Conservation (phyloP, 2,888 invertebrate species). For the Polietes domitor region DNA sequence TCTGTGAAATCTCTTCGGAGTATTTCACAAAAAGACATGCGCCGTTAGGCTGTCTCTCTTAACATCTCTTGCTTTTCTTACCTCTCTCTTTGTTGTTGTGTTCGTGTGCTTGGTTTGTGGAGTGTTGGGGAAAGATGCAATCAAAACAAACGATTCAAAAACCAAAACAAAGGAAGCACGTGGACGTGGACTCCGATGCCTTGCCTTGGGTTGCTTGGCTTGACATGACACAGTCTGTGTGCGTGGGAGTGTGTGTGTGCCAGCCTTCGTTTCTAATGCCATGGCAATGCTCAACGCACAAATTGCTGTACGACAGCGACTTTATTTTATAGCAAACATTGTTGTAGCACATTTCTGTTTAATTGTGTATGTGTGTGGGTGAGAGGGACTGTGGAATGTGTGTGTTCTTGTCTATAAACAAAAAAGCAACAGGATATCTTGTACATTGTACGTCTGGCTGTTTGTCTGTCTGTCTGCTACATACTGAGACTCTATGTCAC, state of each 20-base stretch:
- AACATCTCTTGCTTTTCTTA: neutral
- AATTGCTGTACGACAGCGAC: slow-evolving; percentile 11
- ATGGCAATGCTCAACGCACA: neutral
- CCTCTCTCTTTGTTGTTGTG: neutral
- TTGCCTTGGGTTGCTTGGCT: neutral
- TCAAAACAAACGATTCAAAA: slow-evolving; percentile 26
- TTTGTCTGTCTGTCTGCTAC: neutral
- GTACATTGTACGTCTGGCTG: slow-evolving; percentile 8
- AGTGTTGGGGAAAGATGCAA: neutral
- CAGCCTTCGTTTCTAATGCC: neutral
- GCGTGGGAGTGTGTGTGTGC: neutral
- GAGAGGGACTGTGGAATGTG: neutral
- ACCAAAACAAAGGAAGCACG: slow-evolving; percentile 33
- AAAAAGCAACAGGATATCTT: slow-evolving; percentile 62
- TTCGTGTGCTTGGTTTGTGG: neutral
- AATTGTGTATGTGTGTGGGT: slow-evolving; percentile 11
- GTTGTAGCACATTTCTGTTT: slow-evolving; percentile 1
- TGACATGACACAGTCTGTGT: neutral
- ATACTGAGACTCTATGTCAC: slow-evolving; percentile 27
- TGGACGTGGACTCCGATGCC: slow-evolving; percentile 1
- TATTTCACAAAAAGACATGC: too few species aligned
- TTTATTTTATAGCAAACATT: slow-evolving; percentile 26
- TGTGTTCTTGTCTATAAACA: neutral
- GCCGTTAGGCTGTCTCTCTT: too few species aligned
- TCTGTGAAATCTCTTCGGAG: too few species aligned